Evolutionary conservation across 2,797 vertebrate genomes (phyloP), one percentile per base, ranked within the genome.

Genomic region (Tarsius wallacei): DNA sequence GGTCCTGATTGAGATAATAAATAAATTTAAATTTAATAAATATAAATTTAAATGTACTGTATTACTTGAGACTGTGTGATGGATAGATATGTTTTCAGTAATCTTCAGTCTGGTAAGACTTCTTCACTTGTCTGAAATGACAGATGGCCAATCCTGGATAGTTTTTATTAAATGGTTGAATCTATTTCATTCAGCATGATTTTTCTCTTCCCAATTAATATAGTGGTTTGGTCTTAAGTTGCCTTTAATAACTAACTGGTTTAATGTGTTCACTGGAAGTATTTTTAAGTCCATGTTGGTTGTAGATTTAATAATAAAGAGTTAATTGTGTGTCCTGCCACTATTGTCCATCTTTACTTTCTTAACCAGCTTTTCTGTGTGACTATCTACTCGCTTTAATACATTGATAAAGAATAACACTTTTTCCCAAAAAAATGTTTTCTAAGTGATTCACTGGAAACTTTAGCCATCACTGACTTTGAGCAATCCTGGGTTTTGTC

Each of bases 281-380:
- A 59, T 17, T 73, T 93, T 61, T 86, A 87, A 91, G n/a, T 47
- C 15, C 26, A 33, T 70, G 26, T 17, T 82, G 36, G 5, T 49
- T 92, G 19, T 59, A 82, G n/a, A 42, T 87, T 86, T 81, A 76
- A 68, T 94, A 83, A 78, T 31, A 33, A 76, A 49, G 61, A 22
- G 8, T 12, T 87, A 19, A 47, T 63, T 33, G 31, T 26, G 51
- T 91, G 17, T 73, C 33, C 4, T 33, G 1, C 36, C 66, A 5
- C 14, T 28, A 9, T 66, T 6, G 47, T 12, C 2, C n/a, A 74
- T 1, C 10, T 94, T 81, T 94, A 42, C 13, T 85, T 64, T 88
- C 28, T 87, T 33, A 96, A 64, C 14, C 28, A 73, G 66, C 19
- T 86, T 5, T 33, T 12, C 26, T 59, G 4, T 61, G 22, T 87